Evolutionary conservation across 2,113 vertebrate species (phyloP), one percentile per base, ranked within the genome.

Genomic region (Cynoglossus semilaevis): DNA sequence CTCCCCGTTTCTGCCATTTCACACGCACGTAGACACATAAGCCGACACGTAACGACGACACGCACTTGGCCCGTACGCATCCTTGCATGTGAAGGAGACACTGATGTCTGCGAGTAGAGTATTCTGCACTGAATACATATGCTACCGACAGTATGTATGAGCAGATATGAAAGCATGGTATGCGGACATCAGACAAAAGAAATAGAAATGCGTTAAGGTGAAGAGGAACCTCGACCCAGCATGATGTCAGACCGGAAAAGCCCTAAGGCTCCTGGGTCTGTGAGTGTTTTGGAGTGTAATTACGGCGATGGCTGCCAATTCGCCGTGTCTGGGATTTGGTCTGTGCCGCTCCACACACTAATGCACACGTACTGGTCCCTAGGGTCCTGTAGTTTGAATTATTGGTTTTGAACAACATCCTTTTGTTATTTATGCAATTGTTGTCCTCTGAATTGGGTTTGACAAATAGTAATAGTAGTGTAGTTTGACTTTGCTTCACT

Each of bases 71-170:
- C 71, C 65, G 74, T 72, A 77, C 81, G 80, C 76, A 77, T 85
- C 79, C 74, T 77, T 86, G 86, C 84, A 86, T 85, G 82, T 60
- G 57, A 83, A 37, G 29, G 63, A 65, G 57, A 83, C 78, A 59
- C 74, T 81, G 81, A 80, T 81, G 82, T 87, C 80, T 82, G 77
- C 68, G 56, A 69, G 76, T 69, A 43, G 35, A 15, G 62, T 63
- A 9, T 29, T 6, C 80, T 81, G 83, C 68, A 19, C 62, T 71
- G 74, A 77, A 89, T 88, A 89, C 85, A 89, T 88, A 84, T 78
- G 48, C 64, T 38, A 7, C 13, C 29, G 53, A 57, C 53, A 18
- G 81, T 86, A 87, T 88, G 86, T 88, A 88, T 88, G 86, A 76
- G 77, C 81, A 79, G 72, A 79, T 58, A 48, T 43, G 17, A 19